Conservation (phyloP, 2,888 invertebrate genomes). For the Ophion ellenae region DNA sequence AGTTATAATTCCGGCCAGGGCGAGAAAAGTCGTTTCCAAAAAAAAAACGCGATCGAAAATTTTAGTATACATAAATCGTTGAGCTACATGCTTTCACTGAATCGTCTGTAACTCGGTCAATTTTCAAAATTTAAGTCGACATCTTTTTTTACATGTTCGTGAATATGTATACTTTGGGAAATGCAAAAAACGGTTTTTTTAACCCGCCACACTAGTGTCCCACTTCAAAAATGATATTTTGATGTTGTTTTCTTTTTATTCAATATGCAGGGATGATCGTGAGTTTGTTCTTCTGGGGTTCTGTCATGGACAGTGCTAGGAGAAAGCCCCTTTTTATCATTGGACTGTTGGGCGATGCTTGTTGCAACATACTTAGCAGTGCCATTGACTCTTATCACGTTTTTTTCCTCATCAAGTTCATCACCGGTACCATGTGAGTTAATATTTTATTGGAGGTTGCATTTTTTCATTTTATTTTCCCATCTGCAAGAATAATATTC, state of each 20-base stretch:
- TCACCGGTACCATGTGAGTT: conserved; percentile 91
- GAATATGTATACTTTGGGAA: no score
- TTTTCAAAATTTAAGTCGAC: no score
- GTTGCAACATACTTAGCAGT: conserved; percentile 87
- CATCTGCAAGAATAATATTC: no score
- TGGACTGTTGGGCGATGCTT: conserved; percentile 87
- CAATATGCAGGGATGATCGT: conserved; percentile 89
- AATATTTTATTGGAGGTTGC: not conserved
- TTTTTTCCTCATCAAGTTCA: conserved; percentile 89
- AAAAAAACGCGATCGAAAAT: no score
- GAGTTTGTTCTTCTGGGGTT: conserved; percentile 91
- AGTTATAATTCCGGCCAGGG: no score
- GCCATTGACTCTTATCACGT: conserved; percentile 88
- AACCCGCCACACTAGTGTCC: no score
- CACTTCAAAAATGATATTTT: not conserved
- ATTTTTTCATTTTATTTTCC: not conserved
- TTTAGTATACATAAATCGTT: no score
- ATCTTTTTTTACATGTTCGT: not conserved
- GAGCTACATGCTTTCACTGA: no score
- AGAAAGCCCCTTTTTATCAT: conserved; percentile 88
- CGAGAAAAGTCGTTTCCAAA: no score
- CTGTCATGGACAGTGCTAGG: conserved; percentile 89
- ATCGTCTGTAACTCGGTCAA: no score
- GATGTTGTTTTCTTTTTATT: not conserved
- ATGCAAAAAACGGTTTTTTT: no score